A percentile compares a stretch with the other conserved stretches of the same genome.
Conservation (phyloP, 1,140 invertebrate genomes). For the Rhopalosiphum padi region DNA sequence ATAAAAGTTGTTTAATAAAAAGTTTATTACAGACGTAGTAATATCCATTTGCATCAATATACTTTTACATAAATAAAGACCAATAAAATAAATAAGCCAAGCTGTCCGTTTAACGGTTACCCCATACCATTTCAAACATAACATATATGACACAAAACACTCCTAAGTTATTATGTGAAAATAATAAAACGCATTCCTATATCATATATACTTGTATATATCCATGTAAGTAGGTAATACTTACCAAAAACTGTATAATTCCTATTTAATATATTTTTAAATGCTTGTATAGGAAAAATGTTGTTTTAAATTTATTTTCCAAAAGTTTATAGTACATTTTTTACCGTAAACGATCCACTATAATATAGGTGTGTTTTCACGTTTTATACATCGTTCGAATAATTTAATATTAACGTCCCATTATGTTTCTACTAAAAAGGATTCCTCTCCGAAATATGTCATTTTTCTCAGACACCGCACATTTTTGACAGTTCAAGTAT, state of each 20-base stretch:
- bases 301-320: neutral
- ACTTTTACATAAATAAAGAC: conserved; percentile 8
- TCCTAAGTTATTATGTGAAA: neutral
- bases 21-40: neutral
- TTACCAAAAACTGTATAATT: neutral
- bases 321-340: neutral
- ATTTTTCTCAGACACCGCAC: neutral
- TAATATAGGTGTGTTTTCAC: neutral
- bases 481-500: neutral
- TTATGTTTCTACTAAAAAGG: neutral
- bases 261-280: neutral
- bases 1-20: conserved; percentile 19
- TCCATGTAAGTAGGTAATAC: neutral
- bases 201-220: neutral
- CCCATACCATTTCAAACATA: neutral
- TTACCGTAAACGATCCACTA: neutral
- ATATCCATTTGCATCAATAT: conserved; percentile 17
- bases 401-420: neutral
- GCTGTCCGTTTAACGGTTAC: neutral
- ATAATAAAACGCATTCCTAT: neutral
- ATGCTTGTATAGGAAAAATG: neutral
- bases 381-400: neutral
- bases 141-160: neutral
- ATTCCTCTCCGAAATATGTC: neutral
- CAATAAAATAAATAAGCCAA: conserved; percentile 23